A percentile compares a stretch with the other conserved stretches of the same genome.
phyloP scores from a whole-genome alignment of 2,888 invertebrate species.

The Griposia aprilina region DNA sequence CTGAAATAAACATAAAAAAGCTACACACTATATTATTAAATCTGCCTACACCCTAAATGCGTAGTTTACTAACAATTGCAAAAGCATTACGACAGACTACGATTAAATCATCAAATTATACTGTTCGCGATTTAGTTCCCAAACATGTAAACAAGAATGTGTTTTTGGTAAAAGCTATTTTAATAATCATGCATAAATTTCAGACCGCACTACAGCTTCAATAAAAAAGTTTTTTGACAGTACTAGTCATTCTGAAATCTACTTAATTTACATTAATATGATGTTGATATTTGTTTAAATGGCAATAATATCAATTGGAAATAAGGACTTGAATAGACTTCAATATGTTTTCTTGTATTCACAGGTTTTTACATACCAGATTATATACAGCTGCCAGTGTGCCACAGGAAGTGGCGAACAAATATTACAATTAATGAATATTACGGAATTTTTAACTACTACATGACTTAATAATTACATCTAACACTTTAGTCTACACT shows the following conservation, averaged over 20 bases:
- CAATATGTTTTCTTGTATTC: not conserved
- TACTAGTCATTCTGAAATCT: not conserved
- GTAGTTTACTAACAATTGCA: slow-evolving; percentile 3
- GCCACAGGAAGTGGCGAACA: not conserved
- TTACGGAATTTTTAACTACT: not conserved
- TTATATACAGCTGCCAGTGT: not conserved
- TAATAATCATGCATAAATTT: not conserved
- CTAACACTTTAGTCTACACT: not conserved
- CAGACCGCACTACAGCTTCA: not conserved
- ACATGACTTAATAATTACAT: not conserved
- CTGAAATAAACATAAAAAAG: slow-evolving; percentile 17
- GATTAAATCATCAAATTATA: not conserved
- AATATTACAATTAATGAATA: not conserved
- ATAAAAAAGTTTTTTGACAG: not conserved
- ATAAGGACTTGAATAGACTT: not conserved
- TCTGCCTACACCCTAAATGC: slow-evolving; percentile 16
- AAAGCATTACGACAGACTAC: not conserved
- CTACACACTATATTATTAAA: slow-evolving; percentile 4
- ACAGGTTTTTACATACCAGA: not conserved
- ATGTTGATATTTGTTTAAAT: not conserved
- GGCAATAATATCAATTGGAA: not conserved
- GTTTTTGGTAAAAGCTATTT: not conserved
- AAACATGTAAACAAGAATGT: too few relatives aligned
- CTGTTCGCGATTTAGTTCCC: not conserved
- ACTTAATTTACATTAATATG: not conserved